phyloP scores from a whole-genome alignment of 53 echinoderm and acorn worm genomes.

The Holothuria leucospilota region DNA sequence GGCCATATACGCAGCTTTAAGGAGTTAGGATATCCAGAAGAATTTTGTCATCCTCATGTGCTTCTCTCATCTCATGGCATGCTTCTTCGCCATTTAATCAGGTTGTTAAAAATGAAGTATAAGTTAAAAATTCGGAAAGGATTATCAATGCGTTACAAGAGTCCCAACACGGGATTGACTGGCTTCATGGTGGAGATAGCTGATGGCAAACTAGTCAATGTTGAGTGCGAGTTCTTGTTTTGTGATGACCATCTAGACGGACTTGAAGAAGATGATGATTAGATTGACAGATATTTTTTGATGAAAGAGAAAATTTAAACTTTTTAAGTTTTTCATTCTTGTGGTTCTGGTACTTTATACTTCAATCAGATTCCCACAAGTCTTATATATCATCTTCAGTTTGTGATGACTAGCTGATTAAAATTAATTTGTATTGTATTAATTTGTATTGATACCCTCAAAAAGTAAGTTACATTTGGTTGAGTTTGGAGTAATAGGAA shows the following conservation, averaged over 20 bases:
- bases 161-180: conserved; percentile 57
- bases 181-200: conserved; percentile 45
- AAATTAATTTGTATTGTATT: too few species aligned
- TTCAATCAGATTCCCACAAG: too few species aligned
- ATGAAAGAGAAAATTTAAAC: too few species aligned
- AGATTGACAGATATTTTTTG: too few species aligned
- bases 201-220: neutral
- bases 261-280: neutral
- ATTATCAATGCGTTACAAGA: conserved; percentile 31
- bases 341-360: too few species aligned
- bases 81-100: conserved; percentile 46
- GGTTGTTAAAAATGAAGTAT: conserved; percentile 32
- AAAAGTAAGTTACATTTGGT: too few species aligned
- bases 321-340: too few species aligned
- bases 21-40: conserved; percentile 27
- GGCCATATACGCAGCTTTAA: neutral
- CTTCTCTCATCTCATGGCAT: conserved; percentile 58
- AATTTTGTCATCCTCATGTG: conserved; percentile 33
- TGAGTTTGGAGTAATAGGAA: too few species aligned
- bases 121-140: conserved; percentile 48
- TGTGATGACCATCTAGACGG: conserved; percentile 21
- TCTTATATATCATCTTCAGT: too few species aligned
- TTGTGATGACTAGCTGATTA: too few species aligned
- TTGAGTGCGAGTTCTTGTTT: conserved; percentile 24
- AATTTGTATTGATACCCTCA: too few species aligned